These are phyloP conservation scores for Otus sunia DNA, from an alignment of 2,113 vertebrate species.

Conservation along the genomic window DNA sequence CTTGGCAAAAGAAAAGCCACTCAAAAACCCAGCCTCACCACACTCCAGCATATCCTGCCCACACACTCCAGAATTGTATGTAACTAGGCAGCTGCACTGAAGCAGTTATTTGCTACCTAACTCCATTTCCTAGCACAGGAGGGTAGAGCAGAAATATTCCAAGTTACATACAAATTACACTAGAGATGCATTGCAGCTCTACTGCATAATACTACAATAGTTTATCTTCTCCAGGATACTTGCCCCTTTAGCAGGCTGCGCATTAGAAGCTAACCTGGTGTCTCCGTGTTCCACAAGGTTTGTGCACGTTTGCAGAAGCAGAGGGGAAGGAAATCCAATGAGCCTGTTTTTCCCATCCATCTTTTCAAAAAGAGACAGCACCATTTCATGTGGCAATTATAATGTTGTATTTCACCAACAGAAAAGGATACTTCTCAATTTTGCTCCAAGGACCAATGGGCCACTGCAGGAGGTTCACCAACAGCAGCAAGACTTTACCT, in stretches of 20 bases:
- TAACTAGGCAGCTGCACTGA: neutral
- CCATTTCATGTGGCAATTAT: neutral
- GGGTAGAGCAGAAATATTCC: neutral
- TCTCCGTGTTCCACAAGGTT: neutral
- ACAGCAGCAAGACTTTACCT: neutral
- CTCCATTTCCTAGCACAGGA: neutral
- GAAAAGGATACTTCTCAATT: neutral
- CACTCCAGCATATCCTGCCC: neutral
- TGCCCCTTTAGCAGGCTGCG: neutral
- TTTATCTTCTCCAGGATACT: neutral
- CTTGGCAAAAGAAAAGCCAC: neutral
- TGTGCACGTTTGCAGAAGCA: neutral
- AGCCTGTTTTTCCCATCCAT: neutral
- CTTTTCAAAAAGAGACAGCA: neutral
- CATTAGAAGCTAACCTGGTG: neutral
- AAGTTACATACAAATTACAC: neutral
- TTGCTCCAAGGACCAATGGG: neutral
- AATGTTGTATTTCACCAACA: neutral
- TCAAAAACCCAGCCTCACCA: neutral
- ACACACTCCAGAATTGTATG: neutral
- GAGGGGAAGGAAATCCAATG: neutral
- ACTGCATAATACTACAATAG: neutral
- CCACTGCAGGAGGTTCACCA: neutral
- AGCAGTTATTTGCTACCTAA: neutral
- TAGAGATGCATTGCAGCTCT: neutral